A percentile compares a stretch with the other conserved stretches of the same genome.
Conservation (phyloP, 1,140 invertebrate species). For the Ceratosolen fusciceps region DNA sequence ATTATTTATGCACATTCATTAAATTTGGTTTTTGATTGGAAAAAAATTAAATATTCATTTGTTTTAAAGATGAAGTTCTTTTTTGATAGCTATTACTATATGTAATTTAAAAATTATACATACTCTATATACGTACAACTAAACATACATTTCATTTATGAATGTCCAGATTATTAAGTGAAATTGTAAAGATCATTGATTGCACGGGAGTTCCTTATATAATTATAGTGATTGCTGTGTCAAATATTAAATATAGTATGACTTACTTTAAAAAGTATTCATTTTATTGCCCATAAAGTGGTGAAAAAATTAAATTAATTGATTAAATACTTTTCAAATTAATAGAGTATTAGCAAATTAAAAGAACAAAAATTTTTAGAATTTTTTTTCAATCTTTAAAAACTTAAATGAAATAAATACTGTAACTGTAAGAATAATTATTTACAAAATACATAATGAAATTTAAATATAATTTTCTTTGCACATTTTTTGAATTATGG, state of each 20-base stretch:
- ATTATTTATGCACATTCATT: neutral
- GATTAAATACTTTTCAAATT: no score
- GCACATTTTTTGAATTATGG: neutral
- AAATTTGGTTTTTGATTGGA: neutral
- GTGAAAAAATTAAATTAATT: no score
- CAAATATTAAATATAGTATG: neutral
- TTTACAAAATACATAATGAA: slow-evolving; percentile 18
- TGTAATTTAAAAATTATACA: neutral
- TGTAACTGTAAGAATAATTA: slow-evolving; percentile 6
- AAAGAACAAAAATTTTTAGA: no score
- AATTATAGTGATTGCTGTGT: neutral
- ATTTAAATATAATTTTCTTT: slow-evolving; percentile 30
- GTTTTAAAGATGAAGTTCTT: neutral
- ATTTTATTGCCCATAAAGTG: no score
- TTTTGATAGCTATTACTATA: neutral
- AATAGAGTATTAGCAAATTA: no score
- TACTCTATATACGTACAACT: neutral
- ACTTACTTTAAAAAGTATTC: no score
- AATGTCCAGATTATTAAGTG: neutral
- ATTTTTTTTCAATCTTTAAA: neutral
- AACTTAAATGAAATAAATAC: neutral
- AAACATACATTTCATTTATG: neutral
- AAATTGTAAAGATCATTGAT: neutral
- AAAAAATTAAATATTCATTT: neutral
- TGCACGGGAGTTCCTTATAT: neutral